Evolutionary conservation across 2,888 invertebrate species (phyloP).

Genomic region (Hydropsyche betteni): DNA sequence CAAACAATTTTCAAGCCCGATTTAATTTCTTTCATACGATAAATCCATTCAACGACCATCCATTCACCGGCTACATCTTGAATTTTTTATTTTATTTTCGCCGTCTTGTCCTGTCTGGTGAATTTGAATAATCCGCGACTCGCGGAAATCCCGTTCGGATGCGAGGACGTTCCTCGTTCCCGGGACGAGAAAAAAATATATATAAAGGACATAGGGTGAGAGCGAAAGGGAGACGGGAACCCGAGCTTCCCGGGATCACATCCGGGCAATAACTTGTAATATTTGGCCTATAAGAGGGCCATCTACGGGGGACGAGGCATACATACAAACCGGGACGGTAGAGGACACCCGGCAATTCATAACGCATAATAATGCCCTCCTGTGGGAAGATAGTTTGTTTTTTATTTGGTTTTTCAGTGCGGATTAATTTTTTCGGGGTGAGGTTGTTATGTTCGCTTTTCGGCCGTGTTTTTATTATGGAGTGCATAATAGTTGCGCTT

Average conservation of each 20-base stretch:
- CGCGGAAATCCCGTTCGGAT: conserved; percentile 12
- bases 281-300: conserved; percentile 52
- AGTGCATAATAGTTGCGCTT: no score
- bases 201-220: not conserved
- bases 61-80: no score
- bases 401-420: not conserved
- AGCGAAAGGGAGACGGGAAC: not conserved
- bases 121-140: conserved; percentile 32
- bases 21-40: no score
- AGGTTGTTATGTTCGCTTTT: no score
- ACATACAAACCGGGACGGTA: conserved; percentile 49
- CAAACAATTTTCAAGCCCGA: no score
- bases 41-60: no score
- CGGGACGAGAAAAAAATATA: conserved; percentile 13
- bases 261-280: conserved; percentile 52
- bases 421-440: not conserved
- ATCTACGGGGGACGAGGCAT: conserved; percentile 50
- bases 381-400: no score
- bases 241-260: conserved; percentile 46
- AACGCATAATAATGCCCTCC: no score
- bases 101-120: conserved; percentile 3
- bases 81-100: not conserved
- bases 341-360: not conserved
- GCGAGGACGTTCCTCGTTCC: not conserved
- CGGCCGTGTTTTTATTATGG: no score